These are phyloP conservation scores for Mimas tiliae DNA, from an alignment of 2,888 invertebrate genomes.

Conservation along the genomic window DNA sequence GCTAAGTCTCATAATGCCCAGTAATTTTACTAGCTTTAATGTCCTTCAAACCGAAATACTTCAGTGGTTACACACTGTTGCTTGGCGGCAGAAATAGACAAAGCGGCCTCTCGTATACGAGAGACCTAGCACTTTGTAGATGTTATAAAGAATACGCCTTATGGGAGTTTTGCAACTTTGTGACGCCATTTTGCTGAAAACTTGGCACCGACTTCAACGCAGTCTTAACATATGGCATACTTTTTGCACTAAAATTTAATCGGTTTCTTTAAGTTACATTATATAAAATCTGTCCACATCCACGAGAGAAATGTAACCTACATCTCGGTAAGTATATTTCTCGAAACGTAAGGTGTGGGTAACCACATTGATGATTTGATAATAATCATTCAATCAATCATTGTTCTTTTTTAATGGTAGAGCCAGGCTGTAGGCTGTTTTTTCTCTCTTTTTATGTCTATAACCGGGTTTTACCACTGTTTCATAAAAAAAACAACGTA, in stretches of 20 bases:
- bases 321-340: not conserved
- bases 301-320: not conserved
- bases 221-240: conserved; percentile 22
- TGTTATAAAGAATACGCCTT: conserved; percentile 10
- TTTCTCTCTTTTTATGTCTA: too few species aligned
- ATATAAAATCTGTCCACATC: not conserved
- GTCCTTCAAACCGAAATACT: too few species aligned
- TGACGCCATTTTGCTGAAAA: conserved; percentile 23
- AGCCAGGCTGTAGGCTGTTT: too few species aligned
- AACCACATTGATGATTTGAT: too few species aligned
- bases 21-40: too few species aligned
- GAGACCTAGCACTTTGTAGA: not conserved
- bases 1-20: too few species aligned
- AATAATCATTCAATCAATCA: too few species aligned
- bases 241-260: conserved; percentile 23
- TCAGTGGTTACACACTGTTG: too few species aligned
- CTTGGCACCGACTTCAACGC: conserved; percentile 19
- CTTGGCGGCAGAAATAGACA: too few species aligned
- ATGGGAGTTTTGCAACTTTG: conserved; percentile 11
- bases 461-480: too few species aligned
- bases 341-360: not conserved
- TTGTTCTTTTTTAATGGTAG: too few species aligned
- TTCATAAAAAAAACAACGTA: too few species aligned
- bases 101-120: not conserved
- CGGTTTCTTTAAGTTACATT: not conserved